Base-by-base conservation (phyloP, 2,113 vertebrate genomes). In the Corydoras sp. region DNA sequence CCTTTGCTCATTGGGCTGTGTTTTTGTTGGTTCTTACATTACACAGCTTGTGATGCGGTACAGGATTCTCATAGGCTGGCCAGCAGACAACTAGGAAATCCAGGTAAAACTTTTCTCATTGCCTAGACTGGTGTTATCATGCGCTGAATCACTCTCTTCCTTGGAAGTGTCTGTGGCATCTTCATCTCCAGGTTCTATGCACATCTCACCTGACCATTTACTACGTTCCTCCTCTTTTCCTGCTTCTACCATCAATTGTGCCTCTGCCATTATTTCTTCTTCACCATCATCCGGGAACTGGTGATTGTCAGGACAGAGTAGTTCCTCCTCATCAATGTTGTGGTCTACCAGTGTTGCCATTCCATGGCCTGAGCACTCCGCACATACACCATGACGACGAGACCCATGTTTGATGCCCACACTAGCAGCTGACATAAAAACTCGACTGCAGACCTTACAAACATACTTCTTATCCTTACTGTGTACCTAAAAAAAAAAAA, bases 401-500 rank as follows among this genome's bases (percentile, higher is more conserved):
- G 97, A 98, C 80, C 97, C 97, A 0, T 99, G 96, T 80, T 95
- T 96, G 81, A 99, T 99, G 18, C 97, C 97, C 73, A 99, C 97
- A 5, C 97, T 99, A 84, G 97, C 97, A 0, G 97, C 97, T 0
- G 97, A 98, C 94, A 97, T 94, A 86, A 99, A 99, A 75, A 97
- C 97, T 0, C 97, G 86, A 84, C 92, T 97, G 88, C 97, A 99
- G 43, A 98, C 93, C 83, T 99, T 99, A 82, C 97, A 99, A 51
- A 98, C 95, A 0, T 99, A 99, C 75, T 99, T 99, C 82, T 99
- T 99, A 69, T 99, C 96, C 83, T 99, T 99, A 86, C 95, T 99
- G 92, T 98, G 96, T 5, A 98, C 96, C 96, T 98, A 87, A 10
- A 4, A 8, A 3, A 32, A 43, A 43, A 43, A 43, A 43, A 5